Evolutionary conservation across 2,113 vertebrate genomes (phyloP), one percentile per base, ranked within the genome.

Genomic region (Xiphophorus hellerii): DNA sequence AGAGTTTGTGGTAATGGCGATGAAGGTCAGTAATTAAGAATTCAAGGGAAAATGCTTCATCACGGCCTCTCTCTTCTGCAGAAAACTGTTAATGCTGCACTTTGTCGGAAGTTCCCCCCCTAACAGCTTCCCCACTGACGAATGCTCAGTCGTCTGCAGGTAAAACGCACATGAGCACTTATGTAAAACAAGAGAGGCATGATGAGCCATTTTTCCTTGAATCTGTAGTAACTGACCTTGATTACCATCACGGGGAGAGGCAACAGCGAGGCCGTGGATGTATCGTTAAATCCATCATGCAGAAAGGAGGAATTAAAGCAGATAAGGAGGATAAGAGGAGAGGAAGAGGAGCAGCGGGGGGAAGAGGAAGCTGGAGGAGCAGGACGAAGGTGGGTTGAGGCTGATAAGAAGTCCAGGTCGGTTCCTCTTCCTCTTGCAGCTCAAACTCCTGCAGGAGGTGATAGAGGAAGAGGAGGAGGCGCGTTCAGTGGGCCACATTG

Each of bases 401-500:
- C 54, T 62, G 82, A 78, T 81, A 81, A 81, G 81, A 70, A 60
- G 42, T 27, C 62, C 65, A 14, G 51, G 64, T 13, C 48, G 63
- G 44, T 67, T 75, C 63, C 62, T 79, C 35, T 72, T 77, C 44
- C 71, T 73, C 30, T 70, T 63, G 63, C 73, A 73, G 28, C 68
- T 73, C 25, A 0, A 28, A 48, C 63, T 86, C 67, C 81, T 74
- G 71, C 64, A 83, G 86, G 74, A 78, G 82, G 42, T n/a, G 81
- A 71, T 37, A 44, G 69, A 78, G 51, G 72, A 79, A 22, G 64
- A 69, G 33, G 76, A 75, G 29, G 71, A 69, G 58, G 71, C 69
- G 54, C 35, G 44, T 71, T 88, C 80, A 86, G 77, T 73, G 71
- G 85, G 84, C 87, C 82, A 85, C 90, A 91, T 91, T 91, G 90